These are phyloP conservation scores for Mormyrus lacerda DNA, from an alignment of 2,113 vertebrate genomes.

Conservation along the genomic window DNA sequence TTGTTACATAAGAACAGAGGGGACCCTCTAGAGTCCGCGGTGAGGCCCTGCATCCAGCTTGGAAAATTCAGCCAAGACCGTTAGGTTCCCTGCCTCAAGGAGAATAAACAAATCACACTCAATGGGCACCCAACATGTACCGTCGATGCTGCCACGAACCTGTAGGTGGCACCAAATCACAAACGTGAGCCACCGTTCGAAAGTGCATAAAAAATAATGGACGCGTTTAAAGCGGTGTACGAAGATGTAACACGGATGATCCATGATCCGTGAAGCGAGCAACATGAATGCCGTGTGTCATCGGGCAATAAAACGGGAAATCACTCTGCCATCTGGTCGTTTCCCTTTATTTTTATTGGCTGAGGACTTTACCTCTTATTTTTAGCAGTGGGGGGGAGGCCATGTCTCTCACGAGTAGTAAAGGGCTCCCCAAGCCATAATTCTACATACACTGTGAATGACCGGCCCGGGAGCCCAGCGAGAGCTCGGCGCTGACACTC, in stretches of 20 bases:
- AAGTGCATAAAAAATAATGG: background rate
- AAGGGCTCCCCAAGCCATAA: background rate
- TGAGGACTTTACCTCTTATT: background rate
- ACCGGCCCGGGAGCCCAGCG: background rate
- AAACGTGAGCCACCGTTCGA: background rate
- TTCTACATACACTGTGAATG: background rate
- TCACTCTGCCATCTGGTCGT: slow-evolving; percentile 10
- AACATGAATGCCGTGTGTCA: slow-evolving; percentile 7
- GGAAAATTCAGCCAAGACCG: background rate
- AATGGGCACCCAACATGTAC: background rate
- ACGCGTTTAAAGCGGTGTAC: background rate
- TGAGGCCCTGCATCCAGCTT: background rate
- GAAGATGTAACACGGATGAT: slow-evolving; percentile 1
- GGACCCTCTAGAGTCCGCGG: background rate
- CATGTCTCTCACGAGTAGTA: slow-evolving; percentile 3
- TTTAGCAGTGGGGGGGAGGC: background rate
- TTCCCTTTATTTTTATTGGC: slow-evolving; percentile 14
- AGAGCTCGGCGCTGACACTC: background rate
- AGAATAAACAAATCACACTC: background rate
- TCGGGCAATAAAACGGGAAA: background rate
- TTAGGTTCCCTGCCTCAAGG: background rate
- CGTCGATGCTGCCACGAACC: background rate
- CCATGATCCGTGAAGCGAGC: background rate
- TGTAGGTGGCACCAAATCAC: background rate
- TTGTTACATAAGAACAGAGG: slow-evolving; percentile 24